These are phyloP conservation scores for Neomorphus geoffroyi DNA, from an alignment of 2,797 vertebrate species.

Conservation along the genomic window DNA sequence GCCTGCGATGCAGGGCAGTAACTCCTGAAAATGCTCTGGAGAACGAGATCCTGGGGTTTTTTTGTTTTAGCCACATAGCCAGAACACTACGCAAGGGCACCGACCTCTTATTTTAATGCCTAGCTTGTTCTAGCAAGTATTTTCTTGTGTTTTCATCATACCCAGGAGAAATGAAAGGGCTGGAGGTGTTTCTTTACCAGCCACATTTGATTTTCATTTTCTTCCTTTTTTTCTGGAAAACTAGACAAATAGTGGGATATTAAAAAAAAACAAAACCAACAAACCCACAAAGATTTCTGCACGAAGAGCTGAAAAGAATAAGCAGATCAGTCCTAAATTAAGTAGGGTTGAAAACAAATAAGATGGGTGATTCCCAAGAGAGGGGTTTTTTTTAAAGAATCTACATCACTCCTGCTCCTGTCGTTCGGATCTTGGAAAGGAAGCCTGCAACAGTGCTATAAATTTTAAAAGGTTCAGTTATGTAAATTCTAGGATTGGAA, in stretches of 20 bases:
- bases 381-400: not conserved
- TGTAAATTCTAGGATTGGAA: not conserved
- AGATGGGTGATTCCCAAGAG: not conserved
- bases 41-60: not conserved
- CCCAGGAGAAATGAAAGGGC: not conserved
- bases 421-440: not conserved
- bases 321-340: not conserved
- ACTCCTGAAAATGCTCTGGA: not conserved
- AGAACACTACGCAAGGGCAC: not conserved
- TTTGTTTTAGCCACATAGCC: not conserved
- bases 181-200: not conserved
- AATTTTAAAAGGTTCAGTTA: not conserved
- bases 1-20: not conserved
- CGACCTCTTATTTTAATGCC: not conserved
- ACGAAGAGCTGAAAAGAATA: not conserved
- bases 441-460: not conserved
- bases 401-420: not conserved
- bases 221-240: not conserved
- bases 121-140: not conserved
- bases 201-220: not conserved
- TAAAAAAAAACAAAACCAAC: not conserved
- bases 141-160: not conserved
- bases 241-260: not conserved
- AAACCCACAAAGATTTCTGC: not conserved
- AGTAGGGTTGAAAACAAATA: not conserved